phyloP scores from a whole-genome alignment of 2,888 invertebrate species.

The Euphydryas editha region DNA sequence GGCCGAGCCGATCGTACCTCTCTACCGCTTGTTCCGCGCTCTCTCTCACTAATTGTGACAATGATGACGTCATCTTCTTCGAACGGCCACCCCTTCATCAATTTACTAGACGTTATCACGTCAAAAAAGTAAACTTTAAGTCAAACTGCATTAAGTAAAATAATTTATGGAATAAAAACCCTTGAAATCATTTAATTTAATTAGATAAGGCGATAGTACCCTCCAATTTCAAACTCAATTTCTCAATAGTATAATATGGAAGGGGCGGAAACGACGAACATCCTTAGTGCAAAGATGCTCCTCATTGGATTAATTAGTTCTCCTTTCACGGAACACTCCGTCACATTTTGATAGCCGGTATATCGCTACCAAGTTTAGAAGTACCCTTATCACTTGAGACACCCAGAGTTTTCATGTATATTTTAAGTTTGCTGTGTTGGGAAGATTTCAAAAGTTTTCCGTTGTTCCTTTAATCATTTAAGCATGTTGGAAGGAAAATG shows the following conservation, averaged over 20 bases:
- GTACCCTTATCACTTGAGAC: conserved; percentile 59
- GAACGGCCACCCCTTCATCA: too few species aligned
- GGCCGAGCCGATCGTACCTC: too few species aligned
- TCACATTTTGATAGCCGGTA: conserved; percentile 56
- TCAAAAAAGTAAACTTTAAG: background rate
- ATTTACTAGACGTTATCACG: too few species aligned
- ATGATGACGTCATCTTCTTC: too few species aligned
- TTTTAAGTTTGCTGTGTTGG: conserved; percentile 62
- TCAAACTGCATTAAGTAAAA: background rate
- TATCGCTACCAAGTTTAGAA: conserved; percentile 42
- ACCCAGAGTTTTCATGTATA: conserved; percentile 67
- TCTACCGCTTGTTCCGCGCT: too few species aligned
- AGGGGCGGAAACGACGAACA: conserved; percentile 71
- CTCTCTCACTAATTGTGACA: too few species aligned
- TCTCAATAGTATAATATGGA: conserved; percentile 57
- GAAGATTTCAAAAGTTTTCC: conserved; percentile 46
- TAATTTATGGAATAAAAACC: conserved; percentile 14
- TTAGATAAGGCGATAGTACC: conserved; percentile 45
- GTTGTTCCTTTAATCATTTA: conserved; percentile 65
- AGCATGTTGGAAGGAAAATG: conserved; percentile 67
- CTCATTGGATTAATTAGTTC: conserved; percentile 81
- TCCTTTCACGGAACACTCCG: conserved; percentile 58
- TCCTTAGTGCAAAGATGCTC: conserved; percentile 76
- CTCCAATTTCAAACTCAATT: conserved; percentile 68
- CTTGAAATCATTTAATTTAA: conserved; percentile 30